Base-by-base conservation (phyloP, 1,140 invertebrate genomes). In the Antheraea pernyi region DNA sequence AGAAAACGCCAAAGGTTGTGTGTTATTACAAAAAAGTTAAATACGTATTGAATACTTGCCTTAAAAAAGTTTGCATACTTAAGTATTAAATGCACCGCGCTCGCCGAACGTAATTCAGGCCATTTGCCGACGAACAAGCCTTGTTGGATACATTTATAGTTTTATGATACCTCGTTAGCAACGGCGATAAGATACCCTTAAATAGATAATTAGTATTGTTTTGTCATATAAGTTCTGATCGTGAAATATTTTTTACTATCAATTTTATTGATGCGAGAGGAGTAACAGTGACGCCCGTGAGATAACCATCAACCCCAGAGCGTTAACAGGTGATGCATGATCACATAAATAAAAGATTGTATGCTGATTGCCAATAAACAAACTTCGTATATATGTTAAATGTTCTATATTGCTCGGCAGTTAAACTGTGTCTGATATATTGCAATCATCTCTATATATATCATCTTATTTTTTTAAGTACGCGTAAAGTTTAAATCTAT, bases 151-250 rank as follows among this genome's bases (percentile, higher is more conserved):
- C 76, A 72, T 91, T 91, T 90, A 89, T 88, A 69, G 73, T 61
- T 90, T 88, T 89, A 91, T 76, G 73, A 80, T 69, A 82, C 78
- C 89, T 91, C 83, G 89, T 91, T 91, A 90, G 83, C 68, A 69
- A 39, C 68, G 72, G 74, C 74, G 83, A 91, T 88, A 84, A 88
- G 81, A 82, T 79, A 73, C 70, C 68, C 79, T 75, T 91, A 88
- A 90, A 85, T 87, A 85, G 83, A 85, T 85, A 84, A 91, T 91
- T 90, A 88, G 83, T 81, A 86, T 88, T 90, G 89, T 89, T 79
- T 81, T 64, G 70, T 77, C 74, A 69, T 77, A 75, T 65, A 58
- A 67, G 48, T 70, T 58, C 13, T 37, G 62, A 74, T 76, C 72
- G 69, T 72, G 62, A 71, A 70, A 68, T 46, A 64, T 69, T 73